These are phyloP conservation scores for Thaumetopoea pityocampa DNA, from an alignment of 1,140 invertebrate species.

Conservation along the genomic window DNA sequence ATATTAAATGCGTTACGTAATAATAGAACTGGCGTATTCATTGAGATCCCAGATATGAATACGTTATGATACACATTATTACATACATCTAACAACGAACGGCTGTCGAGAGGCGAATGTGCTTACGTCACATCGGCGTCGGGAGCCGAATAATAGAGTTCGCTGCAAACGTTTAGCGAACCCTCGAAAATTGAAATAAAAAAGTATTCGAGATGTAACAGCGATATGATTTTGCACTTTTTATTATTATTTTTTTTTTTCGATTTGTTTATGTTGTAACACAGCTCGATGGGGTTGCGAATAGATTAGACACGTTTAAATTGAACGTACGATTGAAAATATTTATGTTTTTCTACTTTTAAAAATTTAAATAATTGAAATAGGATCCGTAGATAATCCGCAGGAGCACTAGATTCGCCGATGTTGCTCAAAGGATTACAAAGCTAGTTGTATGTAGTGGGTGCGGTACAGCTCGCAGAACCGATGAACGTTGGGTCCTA, in stretches of 20 bases:
- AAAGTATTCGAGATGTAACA: constrained; percentile 72
- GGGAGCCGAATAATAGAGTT: constrained; percentile 70
- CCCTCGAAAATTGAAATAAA: constrained; percentile 74
- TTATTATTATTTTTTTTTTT: constrained; percentile 46
- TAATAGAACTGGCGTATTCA: constrained; percentile 64
- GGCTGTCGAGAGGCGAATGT: constrained; percentile 56
- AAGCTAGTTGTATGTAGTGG: too few relatives aligned
- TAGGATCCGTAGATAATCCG: too few relatives aligned
- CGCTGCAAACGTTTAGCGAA: constrained; percentile 68
- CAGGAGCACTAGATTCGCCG: too few relatives aligned
- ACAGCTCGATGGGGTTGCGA: constrained; percentile 39
- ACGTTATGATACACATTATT: constrained; percentile 73
- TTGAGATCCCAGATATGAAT: constrained; percentile 73
- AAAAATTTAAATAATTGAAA: not conserved
- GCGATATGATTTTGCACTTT: constrained; percentile 74
- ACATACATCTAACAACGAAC: constrained; percentile 69
- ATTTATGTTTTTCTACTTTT: constrained; percentile 8
- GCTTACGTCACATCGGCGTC: constrained; percentile 60
- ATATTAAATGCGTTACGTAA: constrained; percentile 29
- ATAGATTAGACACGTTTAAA: constrained; percentile 35
- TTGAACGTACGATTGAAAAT: constrained; percentile 14
- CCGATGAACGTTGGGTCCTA: too few relatives aligned
- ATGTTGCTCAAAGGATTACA: too few relatives aligned
- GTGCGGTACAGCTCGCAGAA: too few relatives aligned
- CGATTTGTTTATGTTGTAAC: constrained; percentile 47